phyloP scores from a whole-genome alignment of 2,888 invertebrate genomes.

The Eurytoma californica region DNA sequence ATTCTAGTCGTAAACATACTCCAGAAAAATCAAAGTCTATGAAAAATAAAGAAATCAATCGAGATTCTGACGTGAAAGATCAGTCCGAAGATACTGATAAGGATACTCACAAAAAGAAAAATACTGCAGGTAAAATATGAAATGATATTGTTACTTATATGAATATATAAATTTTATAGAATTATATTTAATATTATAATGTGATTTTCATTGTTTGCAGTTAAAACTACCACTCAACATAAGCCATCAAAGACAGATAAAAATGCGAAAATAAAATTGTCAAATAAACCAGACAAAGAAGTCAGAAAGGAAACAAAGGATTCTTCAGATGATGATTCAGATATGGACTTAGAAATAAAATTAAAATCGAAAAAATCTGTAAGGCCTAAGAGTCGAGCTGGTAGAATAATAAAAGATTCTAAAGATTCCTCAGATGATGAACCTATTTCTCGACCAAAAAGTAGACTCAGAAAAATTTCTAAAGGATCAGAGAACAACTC shows the following conservation, averaged over 20 bases:
- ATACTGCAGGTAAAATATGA: slow-evolving; percentile 31
- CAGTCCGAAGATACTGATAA: slow-evolving; percentile 21
- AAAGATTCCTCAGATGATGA: slow-evolving; percentile 31
- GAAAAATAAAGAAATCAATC: neutral
- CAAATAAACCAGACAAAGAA: slow-evolving; percentile 4
- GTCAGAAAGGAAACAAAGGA: neutral
- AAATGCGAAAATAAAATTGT: slow-evolving; percentile 5
- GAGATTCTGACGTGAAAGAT: slow-evolving; percentile 33
- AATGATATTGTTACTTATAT: neutral
- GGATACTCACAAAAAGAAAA: slow-evolving; percentile 31
- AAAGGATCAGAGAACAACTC: slow-evolving; percentile 41
- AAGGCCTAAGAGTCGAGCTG: slow-evolving; percentile 11
- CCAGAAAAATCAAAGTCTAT: slow-evolving; percentile 1
- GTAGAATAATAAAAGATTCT: slow-evolving; percentile 4
- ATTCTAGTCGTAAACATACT: slow-evolving; percentile 8
- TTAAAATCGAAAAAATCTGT: neutral
- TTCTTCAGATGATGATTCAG: slow-evolving; percentile 35
- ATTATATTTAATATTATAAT: neutral
- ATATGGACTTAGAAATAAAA: neutral
- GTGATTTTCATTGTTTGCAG: neutral
- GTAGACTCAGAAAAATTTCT: slow-evolving; percentile 18
- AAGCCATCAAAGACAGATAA: neutral
- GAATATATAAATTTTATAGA: neutral
- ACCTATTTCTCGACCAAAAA: slow-evolving; percentile 30
- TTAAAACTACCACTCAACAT: neutral